Evolutionary conservation across 2,113 vertebrate genomes (phyloP), one percentile per base, ranked within the genome.

Genomic region (Delphinus delphis): DNA sequence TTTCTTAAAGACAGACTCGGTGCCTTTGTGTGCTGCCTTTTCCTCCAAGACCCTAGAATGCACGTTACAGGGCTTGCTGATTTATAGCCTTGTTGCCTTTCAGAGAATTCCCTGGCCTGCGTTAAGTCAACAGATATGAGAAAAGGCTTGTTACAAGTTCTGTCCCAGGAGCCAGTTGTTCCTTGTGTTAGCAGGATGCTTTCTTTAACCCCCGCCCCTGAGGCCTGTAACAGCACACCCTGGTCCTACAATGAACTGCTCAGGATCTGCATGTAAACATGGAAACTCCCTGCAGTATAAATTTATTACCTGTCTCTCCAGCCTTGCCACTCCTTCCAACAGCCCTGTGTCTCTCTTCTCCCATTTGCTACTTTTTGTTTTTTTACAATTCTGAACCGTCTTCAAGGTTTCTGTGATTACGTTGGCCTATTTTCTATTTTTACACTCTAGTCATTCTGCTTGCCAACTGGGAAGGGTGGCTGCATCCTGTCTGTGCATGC

Each of bases 71-170:
- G 60, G 71, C 93, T 90, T 96, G 71, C 90, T 97, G 96, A 98
- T 97, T 97, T 95, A 95, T 93, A 82, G 93, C 88, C 65, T 60
- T 76, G 65, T 55, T 90, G 93, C 93, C 84, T 96, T 95, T 95
- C 94, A 96, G 83, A 97, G 96, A 94, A 92, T 95, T 88, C 88
- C 76, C 81, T 80, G 65, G 95, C 58, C 96, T 94, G 70, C 6
- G 2, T 86, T 82, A 94, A 97, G 96, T 97, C 97, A 94, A 96
- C 90, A 96, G 85, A 90, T 96, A 70, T 14, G 91, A 97, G 95
- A 96, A 97, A 97, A 62, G 92, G 44, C 81, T 88, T 47, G 63
- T 92, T 96, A 83, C 88, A 95, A 92, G 85, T 90, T 88, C 95
- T 94, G 93, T 95, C 76, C 41, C 2, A 2, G 91, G 47, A 70